Conservation (phyloP, 2,888 invertebrate species). For the Pelosia muscerda region DNA sequence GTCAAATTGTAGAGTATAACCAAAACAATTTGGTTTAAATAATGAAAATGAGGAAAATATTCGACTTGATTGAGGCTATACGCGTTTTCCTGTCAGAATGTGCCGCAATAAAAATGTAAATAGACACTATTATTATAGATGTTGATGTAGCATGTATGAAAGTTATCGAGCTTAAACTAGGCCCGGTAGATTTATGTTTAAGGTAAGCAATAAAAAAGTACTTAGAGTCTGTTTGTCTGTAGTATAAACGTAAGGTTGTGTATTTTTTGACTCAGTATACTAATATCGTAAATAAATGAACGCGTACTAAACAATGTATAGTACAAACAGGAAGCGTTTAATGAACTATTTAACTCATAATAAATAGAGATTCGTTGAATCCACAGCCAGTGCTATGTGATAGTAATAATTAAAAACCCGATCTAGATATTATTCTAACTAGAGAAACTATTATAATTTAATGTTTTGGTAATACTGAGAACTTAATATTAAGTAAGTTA, state of each 20-base stretch:
- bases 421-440: conserved; percentile 39
- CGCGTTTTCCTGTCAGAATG: conserved; percentile 42
- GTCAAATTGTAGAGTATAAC: conserved; percentile 65
- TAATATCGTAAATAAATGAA: conserved; percentile 18
- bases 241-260: conserved; percentile 21
- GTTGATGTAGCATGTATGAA: conserved; percentile 24
- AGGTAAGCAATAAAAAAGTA: conserved; percentile 32
- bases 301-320: conserved; percentile 36
- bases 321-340: conserved; percentile 54
- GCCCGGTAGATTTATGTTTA: conserved; percentile 21
- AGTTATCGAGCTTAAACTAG: conserved; percentile 21
- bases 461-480: neutral
- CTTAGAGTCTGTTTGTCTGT: conserved; percentile 31
- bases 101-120: conserved; percentile 40
- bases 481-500: conserved; percentile 30
- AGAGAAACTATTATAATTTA: neutral
- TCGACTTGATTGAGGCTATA: conserved; percentile 31
- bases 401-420: conserved; percentile 60
- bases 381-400: conserved; percentile 80
- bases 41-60: conserved; percentile 41
- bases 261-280: conserved; percentile 26
- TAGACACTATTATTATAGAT: conserved; percentile 34
- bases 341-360: conserved; percentile 47
- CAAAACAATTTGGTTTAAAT: conserved; percentile 34
- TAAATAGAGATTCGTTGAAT: conserved; percentile 65